Evolutionary conservation across 2,888 invertebrate species (phyloP).

Genomic region (Melieria picta): DNA sequence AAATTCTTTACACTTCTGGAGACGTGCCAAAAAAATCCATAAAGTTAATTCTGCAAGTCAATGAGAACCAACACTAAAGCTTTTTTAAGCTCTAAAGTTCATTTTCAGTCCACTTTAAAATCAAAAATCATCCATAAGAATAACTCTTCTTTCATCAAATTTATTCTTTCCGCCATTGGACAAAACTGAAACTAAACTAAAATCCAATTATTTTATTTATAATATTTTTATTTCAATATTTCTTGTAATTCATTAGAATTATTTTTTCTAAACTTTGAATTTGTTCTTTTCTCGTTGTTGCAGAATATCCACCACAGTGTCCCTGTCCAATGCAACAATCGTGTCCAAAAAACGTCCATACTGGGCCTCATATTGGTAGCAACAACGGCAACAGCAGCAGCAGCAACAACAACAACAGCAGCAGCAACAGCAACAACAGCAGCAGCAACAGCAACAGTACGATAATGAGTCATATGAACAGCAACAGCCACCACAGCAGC

Average conservation of each 20-base stretch:
- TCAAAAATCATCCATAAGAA: no score
- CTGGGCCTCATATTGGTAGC: constrained; percentile 98
- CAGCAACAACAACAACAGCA: constrained; percentile 48
- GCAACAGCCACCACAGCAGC: constrained; percentile 48
- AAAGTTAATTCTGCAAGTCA: no score
- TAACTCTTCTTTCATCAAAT: no score
- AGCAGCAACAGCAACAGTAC: constrained; percentile 43
- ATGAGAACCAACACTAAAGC: no score
- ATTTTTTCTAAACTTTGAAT: not conserved
- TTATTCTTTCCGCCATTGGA: no score
- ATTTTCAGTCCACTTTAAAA: no score
- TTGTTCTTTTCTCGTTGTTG: constrained; percentile 57
- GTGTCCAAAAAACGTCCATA: constrained; percentile 98
- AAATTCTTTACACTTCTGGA: no score
- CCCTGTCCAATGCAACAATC: constrained; percentile 92
- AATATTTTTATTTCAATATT: not conserved
- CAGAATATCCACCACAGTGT: constrained; percentile 72
- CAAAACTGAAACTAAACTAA: no score
- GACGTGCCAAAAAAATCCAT: no score
- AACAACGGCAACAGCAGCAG: constrained; percentile 74
- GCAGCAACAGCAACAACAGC: constrained; percentile 47
- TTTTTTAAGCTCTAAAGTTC: no score
- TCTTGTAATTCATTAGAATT: not conserved
- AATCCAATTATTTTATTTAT: no score
- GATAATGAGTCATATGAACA: constrained; percentile 44